Base-by-base conservation (phyloP, 2,113 vertebrate species). In the Eclectus roratus region DNA sequence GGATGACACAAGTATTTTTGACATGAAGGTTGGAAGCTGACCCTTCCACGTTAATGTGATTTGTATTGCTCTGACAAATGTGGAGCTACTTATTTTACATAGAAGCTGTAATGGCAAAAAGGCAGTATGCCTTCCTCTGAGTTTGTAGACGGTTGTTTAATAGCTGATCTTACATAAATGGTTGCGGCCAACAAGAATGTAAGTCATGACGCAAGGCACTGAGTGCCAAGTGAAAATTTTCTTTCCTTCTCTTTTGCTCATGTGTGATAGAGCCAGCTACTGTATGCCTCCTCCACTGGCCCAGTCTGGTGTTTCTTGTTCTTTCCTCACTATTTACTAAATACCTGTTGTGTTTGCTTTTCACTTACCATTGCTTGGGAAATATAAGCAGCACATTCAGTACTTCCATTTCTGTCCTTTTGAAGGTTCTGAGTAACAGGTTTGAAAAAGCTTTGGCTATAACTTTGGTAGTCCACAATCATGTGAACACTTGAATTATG, bases 41-140 rank as follows among this genome's bases (percentile, higher is more conserved):
- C 13, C 11, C 11, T 61, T 72, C 29, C 14, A 2, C 37, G 9
- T 72, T 70, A 65, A 6, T 44, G 31, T 56, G 66, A 52, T 69
- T 53, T 56, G 37, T 65, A 10, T 6, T 65, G 4, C 63, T 85
- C 58, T 70, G 19, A 60, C 39, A 80, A 61, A 72, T 11, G 16
- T 33, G 37, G 11, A 83, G 23, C 31, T 70, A 53, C 1, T 2
- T 35, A 21, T 56, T 86, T 60, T 47, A 31, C 28, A 2, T 25
- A 13, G 49, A 52, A 58, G 27, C 12, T 65, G 11, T 76, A 88
- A 49, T n/a, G 31, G 28, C 8, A 52, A 9, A 82, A 66, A 21
- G 17, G 8, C 4, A 1, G 16, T 44, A 21, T 0, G 0, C 14
- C 21, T 93, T 27, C 28, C 33, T 77, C 39, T 73, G 23, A 72